phyloP scores from a whole-genome alignment of 2,113 vertebrate genomes.

The Anolis sagrei region DNA sequence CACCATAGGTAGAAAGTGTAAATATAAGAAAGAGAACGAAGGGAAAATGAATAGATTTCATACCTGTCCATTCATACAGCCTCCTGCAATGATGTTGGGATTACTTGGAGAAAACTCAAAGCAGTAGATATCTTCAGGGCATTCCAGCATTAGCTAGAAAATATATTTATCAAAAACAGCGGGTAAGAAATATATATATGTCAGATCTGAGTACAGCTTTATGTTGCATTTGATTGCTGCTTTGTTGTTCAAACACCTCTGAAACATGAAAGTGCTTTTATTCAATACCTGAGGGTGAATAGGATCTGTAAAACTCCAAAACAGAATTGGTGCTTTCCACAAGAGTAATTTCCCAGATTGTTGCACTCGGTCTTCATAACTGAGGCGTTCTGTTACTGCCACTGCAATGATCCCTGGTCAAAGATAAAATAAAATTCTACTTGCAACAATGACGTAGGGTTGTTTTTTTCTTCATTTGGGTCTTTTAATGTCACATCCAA shows the following conservation, averaged over 20 bases:
- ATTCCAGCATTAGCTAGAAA: slow-evolving; percentile 87
- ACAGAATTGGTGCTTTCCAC: slow-evolving; percentile 81
- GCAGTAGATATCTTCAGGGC: slow-evolving; percentile 87
- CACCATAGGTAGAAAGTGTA: background rate
- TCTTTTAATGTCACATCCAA: background rate
- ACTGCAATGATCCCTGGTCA: slow-evolving; percentile 86
- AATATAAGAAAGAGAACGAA: background rate
- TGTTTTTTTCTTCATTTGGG: no score
- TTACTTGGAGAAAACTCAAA: slow-evolving; percentile 91
- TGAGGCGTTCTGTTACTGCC: slow-evolving; percentile 74
- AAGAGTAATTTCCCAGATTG: slow-evolving; percentile 68
- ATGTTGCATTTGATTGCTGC: slow-evolving; percentile 19
- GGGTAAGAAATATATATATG: background rate
- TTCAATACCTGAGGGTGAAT: slow-evolving; percentile 85
- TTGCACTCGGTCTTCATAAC: slow-evolving; percentile 72
- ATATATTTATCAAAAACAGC: slow-evolving; percentile 34
- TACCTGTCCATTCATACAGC: slow-evolving; percentile 93
- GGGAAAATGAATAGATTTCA: background rate
- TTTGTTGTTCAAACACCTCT: slow-evolving; percentile 28
- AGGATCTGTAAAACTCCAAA: slow-evolving; percentile 88
- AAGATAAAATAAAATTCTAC: background rate
- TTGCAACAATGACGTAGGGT: background rate
- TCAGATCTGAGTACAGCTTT: slow-evolving; percentile 33
- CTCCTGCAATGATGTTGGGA: slow-evolving; percentile 91
- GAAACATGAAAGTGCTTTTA: background rate